Conservation (phyloP, 2,888 invertebrate genomes). For the Philopedon plagiatum region DNA sequence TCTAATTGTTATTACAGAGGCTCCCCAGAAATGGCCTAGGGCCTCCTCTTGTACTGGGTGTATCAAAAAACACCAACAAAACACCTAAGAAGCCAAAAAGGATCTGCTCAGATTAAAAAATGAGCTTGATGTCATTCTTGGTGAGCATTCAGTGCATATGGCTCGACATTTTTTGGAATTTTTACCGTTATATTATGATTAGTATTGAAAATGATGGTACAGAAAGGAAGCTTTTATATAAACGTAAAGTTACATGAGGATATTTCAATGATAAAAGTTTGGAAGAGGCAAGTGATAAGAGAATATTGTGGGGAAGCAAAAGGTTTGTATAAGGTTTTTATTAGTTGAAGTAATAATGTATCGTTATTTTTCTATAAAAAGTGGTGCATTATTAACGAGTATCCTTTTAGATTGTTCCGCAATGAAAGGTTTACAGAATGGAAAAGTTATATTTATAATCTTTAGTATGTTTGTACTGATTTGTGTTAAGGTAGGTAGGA, state of each 20-base stretch:
- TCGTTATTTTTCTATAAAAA: neutral
- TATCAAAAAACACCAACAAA: constrained; percentile 53
- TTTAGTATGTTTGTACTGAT: constrained; percentile 8
- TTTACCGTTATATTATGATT: constrained; percentile 14
- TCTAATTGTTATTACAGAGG: constrained; percentile 69
- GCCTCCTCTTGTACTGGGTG: constrained; percentile 45
- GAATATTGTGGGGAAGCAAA: neutral
- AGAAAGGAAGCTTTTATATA: neutral
- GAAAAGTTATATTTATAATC: constrained; percentile 22
- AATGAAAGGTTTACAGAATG: constrained; percentile 41
- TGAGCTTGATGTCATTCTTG: constrained; percentile 57
- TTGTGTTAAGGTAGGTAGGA: neutral
- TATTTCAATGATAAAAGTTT: neutral
- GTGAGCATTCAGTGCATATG: constrained; percentile 54
- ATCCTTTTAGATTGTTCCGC: constrained; percentile 44
- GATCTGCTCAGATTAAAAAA: constrained; percentile 60
- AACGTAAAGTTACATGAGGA: neutral
- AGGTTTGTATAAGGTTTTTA: constrained; percentile 37
- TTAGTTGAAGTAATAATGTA: constrained; percentile 2
- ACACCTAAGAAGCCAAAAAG: constrained; percentile 38
- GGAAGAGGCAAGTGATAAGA: neutral
- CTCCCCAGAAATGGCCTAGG: constrained; percentile 63
- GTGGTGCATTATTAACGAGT: constrained; percentile 33
- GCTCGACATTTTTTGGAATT: constrained; percentile 58
- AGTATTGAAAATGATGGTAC: neutral